phyloP scores from a whole-genome alignment of 2,888 invertebrate species.

The Dryadula phaetusa region DNA sequence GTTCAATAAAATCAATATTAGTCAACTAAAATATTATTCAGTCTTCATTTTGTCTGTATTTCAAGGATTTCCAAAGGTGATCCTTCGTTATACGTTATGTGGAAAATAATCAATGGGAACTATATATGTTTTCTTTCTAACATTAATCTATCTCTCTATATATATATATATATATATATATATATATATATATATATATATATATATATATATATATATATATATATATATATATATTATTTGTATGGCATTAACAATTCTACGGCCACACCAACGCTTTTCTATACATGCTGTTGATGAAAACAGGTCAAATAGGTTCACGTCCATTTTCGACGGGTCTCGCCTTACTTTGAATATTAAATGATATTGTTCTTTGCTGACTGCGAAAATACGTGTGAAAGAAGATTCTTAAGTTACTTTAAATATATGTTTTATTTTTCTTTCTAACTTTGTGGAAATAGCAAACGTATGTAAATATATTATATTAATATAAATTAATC shows the following conservation, averaged over 20 bases:
- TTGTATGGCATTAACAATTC: neutral
- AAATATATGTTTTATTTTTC: neutral
- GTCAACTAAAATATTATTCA: no score
- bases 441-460: neutral
- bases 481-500: neutral
- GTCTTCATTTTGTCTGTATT: no score
- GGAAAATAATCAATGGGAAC: no score
- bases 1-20: no score
- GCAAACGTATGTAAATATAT: neutral
- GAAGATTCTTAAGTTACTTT: neutral
- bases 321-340: neutral
- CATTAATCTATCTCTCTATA: no score
- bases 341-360: constrained; percentile 17
- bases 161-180: no score
- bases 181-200: no score
- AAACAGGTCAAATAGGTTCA: neutral
- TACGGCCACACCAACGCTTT: neutral
- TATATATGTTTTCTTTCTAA: no score
- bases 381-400: constrained; percentile 12
- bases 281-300: neutral
- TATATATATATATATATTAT: neutral
- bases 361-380: constrained; percentile 8
- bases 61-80: no score
- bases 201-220: no score
- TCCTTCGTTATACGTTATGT: no score